A percentile compares a stretch with the other conserved stretches of the same genome.
Evolutionary conservation across 2,888 invertebrate species (phyloP).

Genomic region (Andrena dorsata): DNA sequence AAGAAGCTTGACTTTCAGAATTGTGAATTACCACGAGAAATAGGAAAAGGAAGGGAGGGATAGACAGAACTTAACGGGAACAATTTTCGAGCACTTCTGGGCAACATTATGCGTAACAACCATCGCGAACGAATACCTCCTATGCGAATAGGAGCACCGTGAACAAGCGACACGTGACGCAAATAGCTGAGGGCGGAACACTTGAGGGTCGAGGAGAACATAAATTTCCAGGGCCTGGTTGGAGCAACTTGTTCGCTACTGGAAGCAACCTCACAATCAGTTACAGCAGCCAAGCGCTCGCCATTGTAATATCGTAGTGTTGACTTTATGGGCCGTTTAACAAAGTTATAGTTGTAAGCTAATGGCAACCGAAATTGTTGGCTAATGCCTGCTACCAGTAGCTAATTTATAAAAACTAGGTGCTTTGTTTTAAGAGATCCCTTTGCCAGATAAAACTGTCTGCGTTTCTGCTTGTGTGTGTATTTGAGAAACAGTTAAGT

Average conservation of each 20-base stretch:
- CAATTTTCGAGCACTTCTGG: background rate
- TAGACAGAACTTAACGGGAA: background rate
- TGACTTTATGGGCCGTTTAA: background rate
- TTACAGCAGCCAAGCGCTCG: too few species aligned
- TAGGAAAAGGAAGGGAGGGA: background rate
- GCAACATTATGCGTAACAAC: constrained; percentile 3
- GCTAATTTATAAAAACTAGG: too few species aligned
- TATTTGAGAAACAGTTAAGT: too few species aligned
- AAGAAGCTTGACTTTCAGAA: background rate
- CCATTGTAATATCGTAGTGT: background rate
- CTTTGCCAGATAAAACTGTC: too few species aligned
- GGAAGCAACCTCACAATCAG: background rate
- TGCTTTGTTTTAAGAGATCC: too few species aligned
- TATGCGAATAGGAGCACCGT: background rate
- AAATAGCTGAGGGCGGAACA: constrained; percentile 3
- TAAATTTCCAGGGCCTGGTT: background rate
- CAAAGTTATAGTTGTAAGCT: background rate
- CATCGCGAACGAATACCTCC: background rate
- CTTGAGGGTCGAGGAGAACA: background rate
- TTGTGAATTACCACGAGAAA: background rate
- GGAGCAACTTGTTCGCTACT: background rate
- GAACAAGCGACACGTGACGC: constrained; percentile 10
- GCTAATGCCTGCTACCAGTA: too few species aligned
- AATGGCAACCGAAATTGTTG: too few species aligned
- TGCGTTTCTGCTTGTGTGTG: too few species aligned